Conservation (phyloP, 2,113 vertebrate genomes). For the Gymnogyps californianus region DNA sequence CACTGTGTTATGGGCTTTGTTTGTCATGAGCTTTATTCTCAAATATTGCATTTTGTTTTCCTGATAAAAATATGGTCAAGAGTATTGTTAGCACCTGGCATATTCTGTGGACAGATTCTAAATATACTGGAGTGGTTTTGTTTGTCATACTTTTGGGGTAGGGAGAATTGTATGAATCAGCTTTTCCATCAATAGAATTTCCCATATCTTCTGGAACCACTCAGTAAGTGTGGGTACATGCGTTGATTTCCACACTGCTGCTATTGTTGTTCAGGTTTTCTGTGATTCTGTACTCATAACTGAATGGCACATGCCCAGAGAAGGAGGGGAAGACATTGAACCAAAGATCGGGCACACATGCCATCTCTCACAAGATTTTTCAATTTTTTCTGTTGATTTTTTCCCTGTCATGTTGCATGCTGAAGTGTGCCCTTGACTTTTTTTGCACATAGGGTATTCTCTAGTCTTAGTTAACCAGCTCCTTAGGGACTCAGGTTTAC, state of each 20-base stretch:
- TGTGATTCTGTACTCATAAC: not conserved
- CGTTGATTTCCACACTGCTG: not conserved
- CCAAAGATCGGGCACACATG: not conserved
- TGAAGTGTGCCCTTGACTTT: not conserved
- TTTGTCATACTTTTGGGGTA: not conserved
- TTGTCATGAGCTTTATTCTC: not conserved
- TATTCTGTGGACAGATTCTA: not conserved
- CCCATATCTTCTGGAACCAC: constrained; percentile 4
- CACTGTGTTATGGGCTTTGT: not conserved
- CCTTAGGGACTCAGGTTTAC: not conserved
- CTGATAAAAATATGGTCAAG: not conserved
- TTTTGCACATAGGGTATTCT: not conserved
- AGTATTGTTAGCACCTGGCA: not conserved
- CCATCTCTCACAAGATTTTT: not conserved
- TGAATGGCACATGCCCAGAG: not conserved
- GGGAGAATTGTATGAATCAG: not conserved
- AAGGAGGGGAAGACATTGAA: not conserved
- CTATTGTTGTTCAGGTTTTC: constrained; percentile 28
- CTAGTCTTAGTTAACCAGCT: not conserved
- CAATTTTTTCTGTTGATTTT: not conserved
- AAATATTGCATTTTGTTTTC: not conserved
- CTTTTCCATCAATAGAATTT: constrained; percentile 19
- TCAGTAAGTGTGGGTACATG: not conserved
- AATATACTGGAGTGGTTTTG: not conserved
- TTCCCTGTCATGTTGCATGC: not conserved